Conservation (phyloP, 1,140 invertebrate species). For the Gonatopus flavifemur region DNA sequence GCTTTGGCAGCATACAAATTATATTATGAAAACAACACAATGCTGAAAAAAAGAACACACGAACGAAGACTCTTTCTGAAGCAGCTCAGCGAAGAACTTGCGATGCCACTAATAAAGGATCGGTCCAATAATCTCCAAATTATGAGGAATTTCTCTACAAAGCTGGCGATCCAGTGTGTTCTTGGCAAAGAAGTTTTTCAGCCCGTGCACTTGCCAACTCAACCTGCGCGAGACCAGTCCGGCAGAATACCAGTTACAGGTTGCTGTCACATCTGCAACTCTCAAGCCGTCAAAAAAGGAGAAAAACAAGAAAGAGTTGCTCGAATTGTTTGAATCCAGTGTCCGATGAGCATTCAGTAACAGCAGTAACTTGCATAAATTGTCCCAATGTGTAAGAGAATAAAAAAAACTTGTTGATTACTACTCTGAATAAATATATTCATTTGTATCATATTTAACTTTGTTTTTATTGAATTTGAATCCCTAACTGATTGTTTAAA, state of each 20-base stretch:
- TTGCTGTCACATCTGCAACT: slow-evolving; percentile 11
- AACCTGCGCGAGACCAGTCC: slow-evolving; percentile 1
- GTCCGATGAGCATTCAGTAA: slow-evolving; percentile 19
- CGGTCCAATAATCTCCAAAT: slow-evolving; percentile 1
- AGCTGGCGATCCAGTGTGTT: slow-evolving; percentile 7
- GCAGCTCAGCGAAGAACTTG: slow-evolving; percentile 16
- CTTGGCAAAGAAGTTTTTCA: not conserved
- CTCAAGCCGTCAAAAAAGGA: slow-evolving; percentile 5
- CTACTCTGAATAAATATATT: no score
- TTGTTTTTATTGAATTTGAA: no score
- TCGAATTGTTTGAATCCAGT: slow-evolving; percentile 11
- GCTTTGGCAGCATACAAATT: slow-evolving; percentile 26
- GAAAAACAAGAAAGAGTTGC: slow-evolving; percentile 19
- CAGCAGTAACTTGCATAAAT: no score
- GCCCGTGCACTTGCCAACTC: not conserved
- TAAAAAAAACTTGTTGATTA: no score
- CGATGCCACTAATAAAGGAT: slow-evolving; percentile 9
- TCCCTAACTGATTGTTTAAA: no score
- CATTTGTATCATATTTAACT: no score
- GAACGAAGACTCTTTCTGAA: slow-evolving; percentile 11
- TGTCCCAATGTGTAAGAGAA: no score
- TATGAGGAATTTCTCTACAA: slow-evolving; percentile 6
- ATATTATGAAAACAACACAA: slow-evolving; percentile 19
- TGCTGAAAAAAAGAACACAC: slow-evolving; percentile 6
- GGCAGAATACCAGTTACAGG: slow-evolving; percentile 4